Evolutionary conservation across 2,113 vertebrate genomes (phyloP).

Genomic region (Craseonycteris thonglongyai): DNA sequence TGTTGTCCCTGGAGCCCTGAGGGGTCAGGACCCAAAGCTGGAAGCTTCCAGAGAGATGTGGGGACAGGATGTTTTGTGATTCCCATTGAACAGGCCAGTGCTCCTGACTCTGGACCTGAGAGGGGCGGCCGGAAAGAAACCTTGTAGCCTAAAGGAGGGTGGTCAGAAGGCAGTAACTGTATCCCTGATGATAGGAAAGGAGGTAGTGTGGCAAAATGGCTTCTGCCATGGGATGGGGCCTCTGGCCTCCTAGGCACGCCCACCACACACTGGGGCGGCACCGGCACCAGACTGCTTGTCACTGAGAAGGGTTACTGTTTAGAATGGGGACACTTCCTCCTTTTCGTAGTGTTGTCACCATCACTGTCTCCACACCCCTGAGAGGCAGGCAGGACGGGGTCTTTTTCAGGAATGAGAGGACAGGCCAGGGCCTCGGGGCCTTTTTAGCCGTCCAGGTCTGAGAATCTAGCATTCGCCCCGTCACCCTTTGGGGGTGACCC

Average conservation of each 20-base stretch:
- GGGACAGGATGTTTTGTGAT: background rate
- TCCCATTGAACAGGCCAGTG: background rate
- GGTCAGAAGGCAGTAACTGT: background rate
- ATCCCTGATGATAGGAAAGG: rapidly evolving
- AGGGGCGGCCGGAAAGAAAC: background rate
- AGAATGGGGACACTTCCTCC: background rate
- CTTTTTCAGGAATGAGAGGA: background rate
- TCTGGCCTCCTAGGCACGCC: background rate
- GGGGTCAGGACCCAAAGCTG: background rate
- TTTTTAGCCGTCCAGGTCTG: too few species aligned
- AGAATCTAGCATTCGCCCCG: background rate
- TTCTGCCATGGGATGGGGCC: background rate
- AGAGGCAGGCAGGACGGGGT: background rate
- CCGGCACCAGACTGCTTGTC: background rate
- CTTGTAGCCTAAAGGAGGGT: background rate
- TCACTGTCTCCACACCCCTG: rapidly evolving
- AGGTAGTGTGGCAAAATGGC: rapidly evolving
- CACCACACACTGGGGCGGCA: rapidly evolving
- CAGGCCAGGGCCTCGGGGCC: rapidly evolving
- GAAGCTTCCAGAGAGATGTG: background rate
- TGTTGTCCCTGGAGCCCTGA: background rate
- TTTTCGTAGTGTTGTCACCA: background rate
- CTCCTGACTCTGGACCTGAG: background rate
- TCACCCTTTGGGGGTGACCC: background rate
- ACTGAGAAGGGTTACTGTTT: background rate